These are phyloP conservation scores for Rhinogobius similis DNA, from an alignment of 2,113 vertebrate genomes.

Conservation along the genomic window DNA sequence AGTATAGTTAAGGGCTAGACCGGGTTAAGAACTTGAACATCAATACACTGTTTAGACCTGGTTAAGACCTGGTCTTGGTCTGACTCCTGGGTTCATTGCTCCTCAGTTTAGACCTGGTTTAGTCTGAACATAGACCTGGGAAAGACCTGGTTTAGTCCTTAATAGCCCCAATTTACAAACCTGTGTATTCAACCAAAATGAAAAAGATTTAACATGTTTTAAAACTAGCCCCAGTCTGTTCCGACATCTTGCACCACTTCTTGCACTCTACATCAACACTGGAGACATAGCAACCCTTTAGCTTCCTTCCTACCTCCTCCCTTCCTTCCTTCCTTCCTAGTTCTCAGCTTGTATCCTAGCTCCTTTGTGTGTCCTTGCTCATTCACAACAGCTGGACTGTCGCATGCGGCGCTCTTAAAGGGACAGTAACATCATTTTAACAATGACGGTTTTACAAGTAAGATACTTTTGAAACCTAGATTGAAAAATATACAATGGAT, in stretches of 20 bases:
- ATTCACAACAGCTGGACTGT: conserved; percentile 92
- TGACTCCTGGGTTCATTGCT: neutral
- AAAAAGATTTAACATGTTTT: neutral
- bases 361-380: conserved; percentile 29
- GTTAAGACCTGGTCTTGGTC: neutral
- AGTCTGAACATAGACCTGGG: too few relatives aligned
- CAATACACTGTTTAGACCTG: too few relatives aligned
- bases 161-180: neutral
- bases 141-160: neutral
- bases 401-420: conserved; percentile 54
- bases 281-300: conserved; percentile 54
- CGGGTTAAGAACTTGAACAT: too few relatives aligned
- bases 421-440: neutral
- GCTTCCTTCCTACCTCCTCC: conserved; percentile 11
- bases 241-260: conserved; percentile 53
- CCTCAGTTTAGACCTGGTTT: neutral
- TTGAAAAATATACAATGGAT: too few relatives aligned
- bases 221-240: conserved; percentile 26
- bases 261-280: conserved; percentile 71
- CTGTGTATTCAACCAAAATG: too few relatives aligned
- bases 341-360: conserved; percentile 4
- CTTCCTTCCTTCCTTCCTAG: conserved; percentile 6
- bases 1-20: too few relatives aligned
- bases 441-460: too few relatives aligned
- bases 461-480: neutral